A percentile compares a stretch with the other conserved stretches of the same genome.
These are phyloP conservation scores for Lasioglossum marginatum DNA, from an alignment of 2,888 invertebrate species.

Conservation along the genomic window DNA sequence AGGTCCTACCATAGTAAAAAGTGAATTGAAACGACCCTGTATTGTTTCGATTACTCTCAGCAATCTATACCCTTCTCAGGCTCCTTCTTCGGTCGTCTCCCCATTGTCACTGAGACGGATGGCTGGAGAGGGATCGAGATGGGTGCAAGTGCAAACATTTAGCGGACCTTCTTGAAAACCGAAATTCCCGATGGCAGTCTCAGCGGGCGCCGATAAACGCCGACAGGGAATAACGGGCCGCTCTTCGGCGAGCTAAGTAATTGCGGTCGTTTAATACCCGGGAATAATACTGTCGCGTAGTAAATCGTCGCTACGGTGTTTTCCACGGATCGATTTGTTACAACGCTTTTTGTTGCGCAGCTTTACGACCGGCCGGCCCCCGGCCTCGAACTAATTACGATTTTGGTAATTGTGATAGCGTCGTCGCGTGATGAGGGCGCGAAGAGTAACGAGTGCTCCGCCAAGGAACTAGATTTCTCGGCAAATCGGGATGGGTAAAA, in stretches of 20 bases:
- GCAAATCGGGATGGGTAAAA: background rate
- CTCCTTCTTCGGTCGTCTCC: background rate
- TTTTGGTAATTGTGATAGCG: constrained; percentile 39
- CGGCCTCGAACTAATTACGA: constrained; percentile 33
- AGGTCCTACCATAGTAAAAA: background rate
- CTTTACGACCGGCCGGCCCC: constrained; percentile 14
- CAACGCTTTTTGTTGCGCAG: constrained; percentile 29
- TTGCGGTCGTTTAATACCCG: constrained; percentile 28
- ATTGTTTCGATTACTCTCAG: background rate
- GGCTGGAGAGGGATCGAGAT: background rate
- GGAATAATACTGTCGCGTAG: constrained; percentile 24
- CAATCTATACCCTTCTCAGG: background rate
- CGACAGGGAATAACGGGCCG: background rate
- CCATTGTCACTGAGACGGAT: background rate
- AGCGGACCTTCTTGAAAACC: background rate
- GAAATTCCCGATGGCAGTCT: background rate
- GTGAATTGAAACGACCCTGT: background rate
- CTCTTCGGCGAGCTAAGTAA: constrained; percentile 22
- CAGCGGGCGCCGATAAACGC: constrained; percentile 3
- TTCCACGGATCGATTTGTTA: constrained; percentile 43
- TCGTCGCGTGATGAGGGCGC: constrained; percentile 29
- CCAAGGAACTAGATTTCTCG: background rate
- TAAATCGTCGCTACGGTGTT: constrained; percentile 15
- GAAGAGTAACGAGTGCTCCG: constrained; percentile 24
- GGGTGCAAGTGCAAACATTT: background rate